Evolutionary conservation across 2,888 invertebrate species (phyloP).

Genomic region (Anarsia innoxiella): DNA sequence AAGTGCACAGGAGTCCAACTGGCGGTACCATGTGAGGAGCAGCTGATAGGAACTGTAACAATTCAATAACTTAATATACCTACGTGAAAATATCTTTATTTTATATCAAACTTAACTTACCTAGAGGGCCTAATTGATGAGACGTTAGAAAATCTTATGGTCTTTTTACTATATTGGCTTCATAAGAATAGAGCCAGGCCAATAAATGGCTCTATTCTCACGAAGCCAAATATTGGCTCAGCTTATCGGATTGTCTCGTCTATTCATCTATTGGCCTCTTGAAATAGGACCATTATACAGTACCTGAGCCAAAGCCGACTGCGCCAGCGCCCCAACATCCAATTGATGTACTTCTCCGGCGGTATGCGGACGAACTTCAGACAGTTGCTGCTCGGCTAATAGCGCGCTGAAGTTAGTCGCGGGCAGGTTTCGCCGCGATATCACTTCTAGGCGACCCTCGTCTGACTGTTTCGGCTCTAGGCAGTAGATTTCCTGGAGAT

Average conservation of each 20-base stretch:
- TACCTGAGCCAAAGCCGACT: slow-evolving; percentile 43
- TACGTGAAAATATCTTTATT: too few relatives aligned
- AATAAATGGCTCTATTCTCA: too few relatives aligned
- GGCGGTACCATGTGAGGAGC: slow-evolving; percentile 66
- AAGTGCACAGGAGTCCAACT: slow-evolving; percentile 51
- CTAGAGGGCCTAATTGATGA: too few relatives aligned
- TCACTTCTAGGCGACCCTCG: slow-evolving; percentile 39
- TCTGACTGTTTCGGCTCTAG: slow-evolving; percentile 45
- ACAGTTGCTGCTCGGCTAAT: slow-evolving; percentile 47
- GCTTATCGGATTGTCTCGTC: too few relatives aligned
- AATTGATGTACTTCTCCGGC: slow-evolving; percentile 20
- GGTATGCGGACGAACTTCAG: slow-evolving; percentile 33
- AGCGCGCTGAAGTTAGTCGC: slow-evolving; percentile 52
- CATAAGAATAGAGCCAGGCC: too few relatives aligned
- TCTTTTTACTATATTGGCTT: too few relatives aligned
- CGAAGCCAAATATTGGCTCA: too few relatives aligned
- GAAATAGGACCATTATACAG: too few relatives aligned
- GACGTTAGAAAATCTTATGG: too few relatives aligned
- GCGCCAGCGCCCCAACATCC: slow-evolving; percentile 25
- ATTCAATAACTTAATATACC: slow-evolving; percentile 9
- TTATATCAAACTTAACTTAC: too few relatives aligned
- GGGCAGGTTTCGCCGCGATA: slow-evolving; percentile 45
- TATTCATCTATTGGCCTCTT: too few relatives aligned
- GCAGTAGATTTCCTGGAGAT: slow-evolving; percentile 54
- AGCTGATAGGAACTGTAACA: slow-evolving; percentile 55